These are phyloP conservation scores for Apantesis nais DNA, from an alignment of 2,888 invertebrate genomes.

Conservation along the genomic window DNA sequence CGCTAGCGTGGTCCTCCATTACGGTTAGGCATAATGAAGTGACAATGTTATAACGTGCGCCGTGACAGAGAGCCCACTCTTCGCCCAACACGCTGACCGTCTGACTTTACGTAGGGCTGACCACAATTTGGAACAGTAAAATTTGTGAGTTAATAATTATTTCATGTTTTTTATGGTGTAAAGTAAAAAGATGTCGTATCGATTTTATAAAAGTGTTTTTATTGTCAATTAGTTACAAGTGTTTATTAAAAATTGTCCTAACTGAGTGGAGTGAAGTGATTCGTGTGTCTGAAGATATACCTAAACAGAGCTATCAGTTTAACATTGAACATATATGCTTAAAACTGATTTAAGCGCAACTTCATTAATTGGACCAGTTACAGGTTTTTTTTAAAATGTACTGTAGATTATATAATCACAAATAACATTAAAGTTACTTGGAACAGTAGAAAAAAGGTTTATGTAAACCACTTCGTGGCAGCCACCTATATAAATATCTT, in stretches of 20 bases:
- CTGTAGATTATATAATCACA: background rate
- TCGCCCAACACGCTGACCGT: conserved; percentile 52
- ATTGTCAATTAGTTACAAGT: background rate
- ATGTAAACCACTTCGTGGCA: background rate
- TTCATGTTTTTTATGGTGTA: background rate
- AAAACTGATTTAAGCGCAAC: background rate
- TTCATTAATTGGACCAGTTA: background rate
- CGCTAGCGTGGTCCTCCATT: conserved; percentile 54
- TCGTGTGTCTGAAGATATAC: background rate
- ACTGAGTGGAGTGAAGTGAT: background rate
- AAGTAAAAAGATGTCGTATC: background rate
- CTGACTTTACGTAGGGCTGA: conserved; percentile 25
- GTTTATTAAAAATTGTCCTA: background rate
- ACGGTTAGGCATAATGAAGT: conserved; percentile 65
- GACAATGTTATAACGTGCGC: conserved; percentile 68
- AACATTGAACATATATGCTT: no score
- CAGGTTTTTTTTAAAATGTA: background rate
- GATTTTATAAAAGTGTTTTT: background rate
- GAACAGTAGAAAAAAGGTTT: background rate
- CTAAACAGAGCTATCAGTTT: background rate
- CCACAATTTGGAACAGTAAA: conserved; percentile 1
- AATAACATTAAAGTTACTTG: background rate
- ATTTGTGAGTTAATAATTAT: background rate
- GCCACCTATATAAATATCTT: background rate
- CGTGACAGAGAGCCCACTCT: conserved; percentile 58